Base-by-base conservation (phyloP, 2,888 invertebrate species). In the Apantesis nais region DNA sequence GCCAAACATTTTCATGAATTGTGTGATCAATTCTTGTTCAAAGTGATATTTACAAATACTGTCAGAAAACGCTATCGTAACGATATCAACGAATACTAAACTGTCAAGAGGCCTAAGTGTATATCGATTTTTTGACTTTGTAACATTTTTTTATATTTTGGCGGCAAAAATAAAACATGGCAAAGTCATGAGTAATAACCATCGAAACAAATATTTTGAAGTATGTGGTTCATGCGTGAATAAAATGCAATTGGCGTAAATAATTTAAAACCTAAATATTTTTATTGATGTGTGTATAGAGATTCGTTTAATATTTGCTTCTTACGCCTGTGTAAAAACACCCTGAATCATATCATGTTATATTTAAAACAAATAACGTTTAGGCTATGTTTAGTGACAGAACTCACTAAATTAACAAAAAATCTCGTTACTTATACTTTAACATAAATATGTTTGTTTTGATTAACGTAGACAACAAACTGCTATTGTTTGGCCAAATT, bases 271-370 rank as follows among this genome's bases (percentile, higher is more conserved):
- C 12, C 39, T 29, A 58, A 70, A 60, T 12, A 29, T 65, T 14
- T 62, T 31, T 29, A 44, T 75, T 66, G 48, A 62, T 72, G 63
- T 75, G 70, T 86, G 82, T 85, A 83, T 83, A 87, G 76, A 84
- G 66, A 82, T 82, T 84, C 78, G 73, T 80, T 75, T 80, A 76
- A 78, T 82, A 78, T 85, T 77, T 74, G 82, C 84, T 87, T 85
- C 85, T 84, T 79, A 84, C 83, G 86, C 88, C 89, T 87, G 81
- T 90, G 89, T 90, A 89, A 85, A 91, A 89, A 90, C 81, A 88
- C 87, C 75, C 89, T 86, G 85, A 93, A 91, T 93, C 94, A 94
- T 94, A 94, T 94, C 95, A 94, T 87, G 87, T 85, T 87, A 78
- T 86, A 78, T 77, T 78, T 78, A 82, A 76, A 85, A 86, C 84